phyloP scores from a whole-genome alignment of 2,888 invertebrate genomes.

The Clunio marinus region DNA sequence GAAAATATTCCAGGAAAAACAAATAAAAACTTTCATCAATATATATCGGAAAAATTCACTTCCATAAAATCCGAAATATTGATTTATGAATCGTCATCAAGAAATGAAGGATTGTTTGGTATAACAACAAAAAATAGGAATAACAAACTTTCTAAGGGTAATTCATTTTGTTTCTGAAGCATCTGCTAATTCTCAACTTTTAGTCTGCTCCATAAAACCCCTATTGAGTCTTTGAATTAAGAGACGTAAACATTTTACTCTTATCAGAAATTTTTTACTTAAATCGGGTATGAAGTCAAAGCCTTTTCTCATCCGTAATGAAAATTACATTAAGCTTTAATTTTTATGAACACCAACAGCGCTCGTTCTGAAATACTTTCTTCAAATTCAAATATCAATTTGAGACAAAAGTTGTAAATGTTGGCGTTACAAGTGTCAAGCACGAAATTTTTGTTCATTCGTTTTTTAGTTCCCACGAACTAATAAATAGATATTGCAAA shows the following conservation, averaged over 20 bases:
- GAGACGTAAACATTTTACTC: not conserved
- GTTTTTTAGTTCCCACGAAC: no score
- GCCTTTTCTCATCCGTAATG: not conserved
- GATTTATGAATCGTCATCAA: no score
- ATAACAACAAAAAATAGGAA: not conserved
- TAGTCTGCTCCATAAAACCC: no score
- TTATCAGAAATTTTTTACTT: not conserved
- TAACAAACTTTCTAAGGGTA: not conserved
- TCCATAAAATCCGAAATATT: no score
- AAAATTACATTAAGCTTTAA: not conserved
- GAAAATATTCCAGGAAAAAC: not conserved
- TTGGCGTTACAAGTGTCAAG: not conserved
- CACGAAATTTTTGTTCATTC: constrained; percentile 1
- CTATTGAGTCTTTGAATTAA: no score
- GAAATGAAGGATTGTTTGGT: no score
- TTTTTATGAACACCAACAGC: no score
- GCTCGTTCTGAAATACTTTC: no score
- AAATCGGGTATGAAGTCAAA: not conserved
- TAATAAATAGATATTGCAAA: not conserved
- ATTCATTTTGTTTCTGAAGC: not conserved
- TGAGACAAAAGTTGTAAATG: not conserved
- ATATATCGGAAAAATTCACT: no score
- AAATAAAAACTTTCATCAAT: no score
- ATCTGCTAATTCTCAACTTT: not conserved
- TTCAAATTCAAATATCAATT: not conserved